Evolutionary conservation across 2,888 invertebrate species (phyloP).

Genomic region (Ypsolopha scabrella): DNA sequence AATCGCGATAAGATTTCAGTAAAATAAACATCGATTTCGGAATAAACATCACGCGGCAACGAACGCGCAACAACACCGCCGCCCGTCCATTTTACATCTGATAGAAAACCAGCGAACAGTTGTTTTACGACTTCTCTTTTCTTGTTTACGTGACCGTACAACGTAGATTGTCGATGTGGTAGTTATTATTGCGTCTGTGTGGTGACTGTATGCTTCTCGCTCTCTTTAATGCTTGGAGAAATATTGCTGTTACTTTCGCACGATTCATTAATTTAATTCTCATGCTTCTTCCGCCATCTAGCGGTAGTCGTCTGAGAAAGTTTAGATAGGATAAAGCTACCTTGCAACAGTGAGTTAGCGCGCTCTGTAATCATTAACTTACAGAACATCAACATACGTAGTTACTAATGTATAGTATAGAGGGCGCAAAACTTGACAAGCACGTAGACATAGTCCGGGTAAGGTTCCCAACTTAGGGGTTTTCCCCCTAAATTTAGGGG

Average conservation of each 20-base stretch:
- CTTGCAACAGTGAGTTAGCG: too few species aligned
- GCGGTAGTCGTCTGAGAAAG: conserved; percentile 6
- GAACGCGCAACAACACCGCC: conserved; percentile 44
- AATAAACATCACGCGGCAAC: conserved; percentile 62
- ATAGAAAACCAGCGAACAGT: conserved; percentile 60
- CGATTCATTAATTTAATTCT: conserved; percentile 30
- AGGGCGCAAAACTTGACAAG: too few species aligned
- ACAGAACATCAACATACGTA: too few species aligned
- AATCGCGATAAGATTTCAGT: conserved; percentile 53
- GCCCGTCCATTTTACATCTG: conserved; percentile 70
- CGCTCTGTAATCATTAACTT: too few species aligned
- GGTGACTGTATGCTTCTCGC: not conserved
- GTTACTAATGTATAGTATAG: too few species aligned
- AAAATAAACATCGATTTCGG: conserved; percentile 63
- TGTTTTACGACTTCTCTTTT: conserved; percentile 70
- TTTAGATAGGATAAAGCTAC: too few species aligned
- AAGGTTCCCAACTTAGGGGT: too few species aligned
- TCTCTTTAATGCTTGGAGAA: not conserved
- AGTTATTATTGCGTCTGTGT: not conserved
- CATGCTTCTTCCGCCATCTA: conserved; percentile 32
- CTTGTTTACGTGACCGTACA: conserved; percentile 50
- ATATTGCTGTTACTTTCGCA: conserved; percentile 27
- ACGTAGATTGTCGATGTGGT: conserved; percentile 10
- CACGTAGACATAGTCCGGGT: too few species aligned
- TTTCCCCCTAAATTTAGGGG: too few species aligned